Evolutionary conservation across 2,113 vertebrate genomes (phyloP), one percentile per base, ranked within the genome.

Genomic region (Narcine bancroftii): DNA sequence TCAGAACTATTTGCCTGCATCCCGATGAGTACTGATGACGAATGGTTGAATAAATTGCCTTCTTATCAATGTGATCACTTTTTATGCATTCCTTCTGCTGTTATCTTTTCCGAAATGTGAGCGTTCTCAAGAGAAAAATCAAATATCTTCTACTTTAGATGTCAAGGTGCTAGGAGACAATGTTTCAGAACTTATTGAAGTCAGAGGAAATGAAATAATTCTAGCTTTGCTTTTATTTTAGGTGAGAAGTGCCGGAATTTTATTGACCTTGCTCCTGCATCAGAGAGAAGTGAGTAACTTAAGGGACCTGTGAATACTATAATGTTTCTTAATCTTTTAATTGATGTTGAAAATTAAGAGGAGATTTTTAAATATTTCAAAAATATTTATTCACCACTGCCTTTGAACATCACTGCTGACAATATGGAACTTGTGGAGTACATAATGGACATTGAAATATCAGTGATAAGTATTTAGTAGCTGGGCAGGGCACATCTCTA

Each of bases 171-270:
- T 45, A 21, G 24, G 39, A 42, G 42, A 45, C 4, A 29, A 33
- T 91, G 60, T 39, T 24, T 39, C 29, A 45, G 36, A 69, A 45
- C 63, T 66, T 65, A 66, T 65, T 89, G 4, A 26, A 29, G 89
- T 91, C 39, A 69, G 71, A 69, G 26, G n/a, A 66, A 69, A 45
- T 91, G 53, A 87, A 92, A 92, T 92, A 71, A 63, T 56, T 89
- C 72, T 21, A 91, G 3, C 93, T 93, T 19, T 94, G n/a, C 92
- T 92, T 95, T 93, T 95, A 94, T 95, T 95, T 93, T 94, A 99
- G 98, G 98, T 97, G 98, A 99, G 94, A 98, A 96, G 96, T 99
- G 98, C 93, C 96, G 98, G 95, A 99, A 98, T 95, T 99, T 99
- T 96, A 99, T 99, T 94, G 98, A 99, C 96, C 95, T 99, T 94